phyloP scores from a whole-genome alignment of 1,140 invertebrate genomes.

The Pseudoatta argentina region DNA sequence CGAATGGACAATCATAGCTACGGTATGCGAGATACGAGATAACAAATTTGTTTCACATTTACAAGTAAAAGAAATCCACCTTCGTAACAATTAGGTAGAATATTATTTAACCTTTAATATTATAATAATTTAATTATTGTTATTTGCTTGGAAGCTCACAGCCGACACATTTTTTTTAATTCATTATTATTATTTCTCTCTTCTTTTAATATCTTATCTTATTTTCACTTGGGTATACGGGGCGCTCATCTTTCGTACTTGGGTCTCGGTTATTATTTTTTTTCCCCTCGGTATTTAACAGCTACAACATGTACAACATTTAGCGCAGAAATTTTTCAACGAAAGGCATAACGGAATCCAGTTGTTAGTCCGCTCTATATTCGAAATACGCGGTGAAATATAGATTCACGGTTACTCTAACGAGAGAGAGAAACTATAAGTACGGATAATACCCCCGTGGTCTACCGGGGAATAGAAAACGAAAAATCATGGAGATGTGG shows the following conservation, averaged over 20 bases:
- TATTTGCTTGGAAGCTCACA: slow-evolving; percentile 87
- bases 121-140: slow-evolving; percentile 87
- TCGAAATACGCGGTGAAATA: slow-evolving; percentile 59
- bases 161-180: slow-evolving; percentile 85
- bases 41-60: slow-evolving; percentile 81
- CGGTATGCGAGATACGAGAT: slow-evolving; percentile 83
- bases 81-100: slow-evolving; percentile 84
- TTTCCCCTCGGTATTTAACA: slow-evolving; percentile 68
- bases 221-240: slow-evolving; percentile 79
- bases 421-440: slow-evolving; percentile 72
- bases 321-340: slow-evolving; percentile 69
- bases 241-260: slow-evolving; percentile 75
- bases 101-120: slow-evolving; percentile 84
- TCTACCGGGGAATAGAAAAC: slow-evolving; percentile 62
- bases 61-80: slow-evolving; percentile 83
- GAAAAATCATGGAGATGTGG: slow-evolving; percentile 79
- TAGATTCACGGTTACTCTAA: slow-evolving; percentile 74
- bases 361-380: slow-evolving; percentile 47
- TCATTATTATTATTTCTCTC: slow-evolving; percentile 80
- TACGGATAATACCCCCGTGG: slow-evolving; percentile 68
- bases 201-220: slow-evolving; percentile 79
- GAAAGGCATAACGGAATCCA: slow-evolving; percentile 61
- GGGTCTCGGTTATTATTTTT: slow-evolving; percentile 49
- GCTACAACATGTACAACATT: slow-evolving; percentile 64
- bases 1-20: slow-evolving; percentile 83